These are phyloP conservation scores for Peromyscus attwateri DNA, from an alignment of 2,797 vertebrate species.

Conservation along the genomic window DNA sequence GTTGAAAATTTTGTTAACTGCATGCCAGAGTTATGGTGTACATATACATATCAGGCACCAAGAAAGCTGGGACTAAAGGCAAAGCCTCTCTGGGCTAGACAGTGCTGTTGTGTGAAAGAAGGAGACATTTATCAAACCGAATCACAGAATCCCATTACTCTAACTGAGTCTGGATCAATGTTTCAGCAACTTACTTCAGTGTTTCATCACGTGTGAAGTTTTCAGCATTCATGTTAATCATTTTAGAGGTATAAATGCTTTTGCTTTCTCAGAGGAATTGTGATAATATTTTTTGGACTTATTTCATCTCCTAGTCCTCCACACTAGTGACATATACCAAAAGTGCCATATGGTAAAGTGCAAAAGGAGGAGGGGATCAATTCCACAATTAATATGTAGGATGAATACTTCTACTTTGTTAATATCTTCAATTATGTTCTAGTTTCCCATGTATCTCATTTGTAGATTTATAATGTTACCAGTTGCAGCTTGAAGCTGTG, in stretches of 20 bases:
- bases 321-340: conserved; percentile 14
- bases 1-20: conserved; percentile 51
- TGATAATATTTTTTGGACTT: conserved; percentile 70
- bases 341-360: background rate
- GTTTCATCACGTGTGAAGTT: conserved; percentile 85
- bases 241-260: conserved; percentile 82
- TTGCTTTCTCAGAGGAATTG: conserved; percentile 63
- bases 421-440: conserved; percentile 47
- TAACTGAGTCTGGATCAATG: conserved; percentile 84
- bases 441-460: background rate
- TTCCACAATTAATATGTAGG: conserved; percentile 61
- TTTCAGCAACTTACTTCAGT: conserved; percentile 81
- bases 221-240: conserved; percentile 85
- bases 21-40: conserved; percentile 27
- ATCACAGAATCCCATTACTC: conserved; percentile 82
- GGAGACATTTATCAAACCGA: conserved; percentile 84
- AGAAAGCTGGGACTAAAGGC: conserved; percentile 72
- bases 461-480: background rate
- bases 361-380: background rate
- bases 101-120: conserved; percentile 59
- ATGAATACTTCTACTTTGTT: conserved; percentile 6
- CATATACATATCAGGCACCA: conserved; percentile 55
- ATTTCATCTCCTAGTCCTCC: background rate
- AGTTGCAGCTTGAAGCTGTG: background rate
- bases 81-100: conserved; percentile 77